Evolutionary conservation across 2,888 invertebrate genomes (phyloP).

Genomic region (Dioctria linearis): DNA sequence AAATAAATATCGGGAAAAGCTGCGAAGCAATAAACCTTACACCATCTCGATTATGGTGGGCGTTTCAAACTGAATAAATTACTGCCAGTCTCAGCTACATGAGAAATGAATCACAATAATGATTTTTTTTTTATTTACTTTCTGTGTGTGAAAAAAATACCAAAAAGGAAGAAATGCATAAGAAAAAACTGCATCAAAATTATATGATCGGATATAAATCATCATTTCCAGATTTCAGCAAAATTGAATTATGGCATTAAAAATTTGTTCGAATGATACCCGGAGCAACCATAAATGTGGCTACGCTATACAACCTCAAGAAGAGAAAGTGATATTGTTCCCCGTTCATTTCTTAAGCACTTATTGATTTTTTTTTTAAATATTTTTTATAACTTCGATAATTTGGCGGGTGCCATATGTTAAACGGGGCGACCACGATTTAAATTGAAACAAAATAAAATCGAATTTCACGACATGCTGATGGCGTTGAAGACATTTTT

Average conservation of each 20-base stretch:
- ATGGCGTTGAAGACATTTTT: not conserved
- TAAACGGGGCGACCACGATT: not conserved
- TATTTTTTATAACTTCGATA: constrained; percentile 1
- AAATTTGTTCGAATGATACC: not conserved
- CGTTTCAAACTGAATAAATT: constrained; percentile 35
- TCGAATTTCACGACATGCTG: not conserved
- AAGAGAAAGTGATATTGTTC: constrained; percentile 10
- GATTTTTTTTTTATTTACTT: constrained; percentile 4
- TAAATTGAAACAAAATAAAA: not conserved
- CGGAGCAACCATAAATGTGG: not conserved
- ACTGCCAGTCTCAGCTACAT: not conserved
- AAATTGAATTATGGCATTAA: constrained; percentile 27
- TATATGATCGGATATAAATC: not conserved
- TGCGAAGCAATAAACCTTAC: constrained; percentile 24
- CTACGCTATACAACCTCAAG: not conserved
- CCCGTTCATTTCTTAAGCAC: not conserved
- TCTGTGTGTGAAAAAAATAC: not conserved
- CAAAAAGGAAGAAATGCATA: not conserved
- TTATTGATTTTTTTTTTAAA: not conserved
- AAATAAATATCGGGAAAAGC: constrained; percentile 18
- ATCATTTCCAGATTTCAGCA: constrained; percentile 16
- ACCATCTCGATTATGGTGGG: constrained; percentile 12
- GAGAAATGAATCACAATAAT: constrained; percentile 6
- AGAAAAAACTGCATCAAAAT: not conserved
- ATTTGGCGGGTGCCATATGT: not conserved